phyloP scores from a whole-genome alignment of 2,113 vertebrate species.

The Danionella cerebrum region DNA sequence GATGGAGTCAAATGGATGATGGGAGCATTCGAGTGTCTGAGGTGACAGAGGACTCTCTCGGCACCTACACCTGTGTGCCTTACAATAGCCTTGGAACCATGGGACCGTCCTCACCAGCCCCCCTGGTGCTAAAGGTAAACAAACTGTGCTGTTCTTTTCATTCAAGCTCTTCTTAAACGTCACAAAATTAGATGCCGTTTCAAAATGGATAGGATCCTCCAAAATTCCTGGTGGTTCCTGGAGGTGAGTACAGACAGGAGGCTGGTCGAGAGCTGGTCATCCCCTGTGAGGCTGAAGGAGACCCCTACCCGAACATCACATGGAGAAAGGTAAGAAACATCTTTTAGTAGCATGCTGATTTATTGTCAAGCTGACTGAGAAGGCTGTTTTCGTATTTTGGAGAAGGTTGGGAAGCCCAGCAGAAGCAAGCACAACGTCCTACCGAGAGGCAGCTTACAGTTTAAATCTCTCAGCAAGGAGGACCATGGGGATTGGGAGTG shows the following conservation, averaged over 20 bases:
- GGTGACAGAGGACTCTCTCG: slow-evolving; percentile 95
- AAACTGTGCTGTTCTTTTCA: background rate
- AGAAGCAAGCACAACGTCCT: slow-evolving; percentile 96
- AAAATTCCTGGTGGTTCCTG: slow-evolving; percentile 98
- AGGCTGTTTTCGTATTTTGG: slow-evolving; percentile 23
- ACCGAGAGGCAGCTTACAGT: slow-evolving; percentile 91
- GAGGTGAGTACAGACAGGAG: slow-evolving; percentile 98
- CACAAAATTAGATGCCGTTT: too few relatives aligned
- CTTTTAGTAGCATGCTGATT: background rate
- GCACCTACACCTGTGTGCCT: slow-evolving; percentile 99
- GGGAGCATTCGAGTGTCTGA: slow-evolving; percentile 93
- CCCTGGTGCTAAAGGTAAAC: slow-evolving; percentile 96
- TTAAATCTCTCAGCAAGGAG: slow-evolving; percentile 93
- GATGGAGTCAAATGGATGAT: slow-evolving; percentile 92
- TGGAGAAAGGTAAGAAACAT: slow-evolving; percentile 86
- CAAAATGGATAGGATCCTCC: slow-evolving; percentile 79
- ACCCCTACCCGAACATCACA: slow-evolving; percentile 94
- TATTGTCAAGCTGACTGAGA: background rate
- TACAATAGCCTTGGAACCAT: slow-evolving; percentile 97
- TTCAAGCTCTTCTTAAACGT: too few relatives aligned
- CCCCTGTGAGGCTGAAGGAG: slow-evolving; percentile 93
- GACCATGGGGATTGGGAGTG: slow-evolving; percentile 99
- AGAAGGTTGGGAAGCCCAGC: slow-evolving; percentile 95
- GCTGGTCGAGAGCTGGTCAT: slow-evolving; percentile 94
- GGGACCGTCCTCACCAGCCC: slow-evolving; percentile 92